A percentile compares a stretch with the other conserved stretches of the same genome.
These are phyloP conservation scores for Panurus biarmicus DNA, from an alignment of 2,113 vertebrate genomes.

Conservation along the genomic window DNA sequence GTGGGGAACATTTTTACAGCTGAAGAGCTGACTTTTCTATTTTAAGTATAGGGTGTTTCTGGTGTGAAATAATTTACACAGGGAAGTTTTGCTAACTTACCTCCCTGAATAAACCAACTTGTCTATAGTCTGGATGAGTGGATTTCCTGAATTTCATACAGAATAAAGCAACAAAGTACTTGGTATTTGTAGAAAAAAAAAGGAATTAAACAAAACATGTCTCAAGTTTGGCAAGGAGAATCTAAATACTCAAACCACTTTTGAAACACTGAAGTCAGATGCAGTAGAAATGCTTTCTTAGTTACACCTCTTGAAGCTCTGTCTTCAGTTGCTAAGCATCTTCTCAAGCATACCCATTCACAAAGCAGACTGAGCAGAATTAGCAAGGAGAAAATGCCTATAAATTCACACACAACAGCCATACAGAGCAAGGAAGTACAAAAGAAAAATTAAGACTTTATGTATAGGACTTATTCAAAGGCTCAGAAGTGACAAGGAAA, in stretches of 20 bases:
- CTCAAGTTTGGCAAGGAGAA: neutral
- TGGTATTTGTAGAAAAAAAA: neutral
- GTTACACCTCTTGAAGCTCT: neutral
- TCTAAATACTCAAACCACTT: neutral
- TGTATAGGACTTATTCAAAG: neutral
- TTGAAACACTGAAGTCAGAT: neutral
- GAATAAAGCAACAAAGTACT: neutral
- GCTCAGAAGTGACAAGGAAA: neutral
- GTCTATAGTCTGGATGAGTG: neutral
- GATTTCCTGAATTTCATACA: neutral
- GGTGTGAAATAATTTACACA: neutral
- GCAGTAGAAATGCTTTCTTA: neutral
- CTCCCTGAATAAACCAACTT: neutral
- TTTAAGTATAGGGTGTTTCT: neutral
- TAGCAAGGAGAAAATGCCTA: neutral
- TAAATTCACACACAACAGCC: neutral
- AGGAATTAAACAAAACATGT: neutral
- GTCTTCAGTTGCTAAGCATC: neutral
- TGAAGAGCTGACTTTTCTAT: conserved; percentile 13
- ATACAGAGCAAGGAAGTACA: neutral
- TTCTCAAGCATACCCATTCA: neutral
- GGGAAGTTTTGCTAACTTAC: neutral
- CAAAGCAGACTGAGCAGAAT: neutral
- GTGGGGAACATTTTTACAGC: conserved; percentile 12
- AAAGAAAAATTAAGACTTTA: neutral